These are phyloP conservation scores for Megalops cyprinoides DNA, from an alignment of 2,797 vertebrate species.

Conservation along the genomic window DNA sequence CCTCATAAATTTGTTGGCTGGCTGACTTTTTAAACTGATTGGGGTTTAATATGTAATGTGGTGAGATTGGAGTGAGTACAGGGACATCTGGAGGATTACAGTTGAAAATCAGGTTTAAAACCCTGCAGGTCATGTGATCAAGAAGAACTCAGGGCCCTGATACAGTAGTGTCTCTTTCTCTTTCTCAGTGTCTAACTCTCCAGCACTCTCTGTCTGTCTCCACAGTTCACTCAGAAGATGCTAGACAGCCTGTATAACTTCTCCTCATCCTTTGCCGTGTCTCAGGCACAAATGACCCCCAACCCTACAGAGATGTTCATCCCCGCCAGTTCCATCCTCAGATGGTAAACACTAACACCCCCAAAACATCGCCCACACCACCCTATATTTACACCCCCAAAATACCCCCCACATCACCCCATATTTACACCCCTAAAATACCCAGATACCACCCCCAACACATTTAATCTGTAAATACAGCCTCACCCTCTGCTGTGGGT, in stretches of 20 bases:
- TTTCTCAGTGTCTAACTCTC: background rate
- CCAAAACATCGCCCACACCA: background rate
- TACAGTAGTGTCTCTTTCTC: background rate
- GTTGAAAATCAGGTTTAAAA: too few relatives aligned
- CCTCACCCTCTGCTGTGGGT: background rate
- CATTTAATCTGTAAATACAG: background rate
- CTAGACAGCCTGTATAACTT: slow-evolving; percentile 94
- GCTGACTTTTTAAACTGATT: too few relatives aligned
- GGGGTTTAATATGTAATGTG: too few relatives aligned
- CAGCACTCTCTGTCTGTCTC: slow-evolving; percentile 27
- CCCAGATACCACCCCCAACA: background rate
- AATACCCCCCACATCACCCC: background rate
- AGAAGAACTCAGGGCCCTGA: too few relatives aligned
- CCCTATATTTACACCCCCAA: background rate
- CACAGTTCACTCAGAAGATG: slow-evolving; percentile 95
- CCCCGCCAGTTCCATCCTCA: slow-evolving; percentile 88
- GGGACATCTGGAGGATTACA: too few relatives aligned
- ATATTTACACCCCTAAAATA: background rate
- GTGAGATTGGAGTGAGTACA: too few relatives aligned
- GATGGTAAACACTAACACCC: slow-evolving; percentile 74
- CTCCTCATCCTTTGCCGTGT: slow-evolving; percentile 87
- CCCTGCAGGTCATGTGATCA: too few relatives aligned
- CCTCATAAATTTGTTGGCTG: too few relatives aligned
- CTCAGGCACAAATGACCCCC: slow-evolving; percentile 92
- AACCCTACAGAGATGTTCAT: slow-evolving; percentile 92